Percentiles rank a stretch among this genome's conserved stretches.
Conservation (phyloP, 1,140 invertebrate species). For the Pogonomyrmex barbatus region DNA sequence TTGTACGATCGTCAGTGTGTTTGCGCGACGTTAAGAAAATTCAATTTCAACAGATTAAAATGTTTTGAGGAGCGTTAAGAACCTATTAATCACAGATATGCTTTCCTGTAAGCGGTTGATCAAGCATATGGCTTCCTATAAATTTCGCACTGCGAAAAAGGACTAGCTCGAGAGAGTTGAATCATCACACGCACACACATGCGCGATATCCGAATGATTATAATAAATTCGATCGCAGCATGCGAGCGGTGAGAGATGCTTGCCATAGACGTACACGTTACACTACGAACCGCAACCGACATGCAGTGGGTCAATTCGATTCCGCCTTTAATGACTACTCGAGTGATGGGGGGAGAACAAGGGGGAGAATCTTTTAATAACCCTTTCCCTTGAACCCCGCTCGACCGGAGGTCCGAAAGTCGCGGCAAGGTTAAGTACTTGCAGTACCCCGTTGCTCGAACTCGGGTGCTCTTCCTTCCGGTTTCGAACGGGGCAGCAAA, state of each 20-base stretch:
- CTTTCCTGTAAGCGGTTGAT: conserved; percentile 1
- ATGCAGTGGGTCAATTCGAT: conserved; percentile 63
- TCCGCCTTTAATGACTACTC: conserved; percentile 57
- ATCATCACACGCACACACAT: conserved; percentile 20
- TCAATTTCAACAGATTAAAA: neutral
- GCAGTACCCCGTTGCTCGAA: neutral
- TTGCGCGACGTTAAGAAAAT: neutral
- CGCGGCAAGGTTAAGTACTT: conserved; percentile 65
- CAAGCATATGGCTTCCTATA: conserved; percentile 20
- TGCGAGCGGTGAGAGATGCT: conserved; percentile 35
- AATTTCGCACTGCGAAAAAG: conserved; percentile 30
- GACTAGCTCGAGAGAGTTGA: conserved; percentile 20
- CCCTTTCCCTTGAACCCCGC: conserved; percentile 54
- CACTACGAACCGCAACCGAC: conserved; percentile 38
- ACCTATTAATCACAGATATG: conserved; percentile 13
- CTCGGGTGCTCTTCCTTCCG: conserved; percentile 57
- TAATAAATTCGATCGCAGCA: conserved; percentile 58
- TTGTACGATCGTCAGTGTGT: neutral
- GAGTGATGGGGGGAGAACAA: neutral
- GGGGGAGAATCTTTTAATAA: conserved; percentile 52
- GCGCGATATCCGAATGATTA: conserved; percentile 37
- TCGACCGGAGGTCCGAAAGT: conserved; percentile 62
- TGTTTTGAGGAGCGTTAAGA: neutral
- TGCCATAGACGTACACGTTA: conserved; percentile 21
- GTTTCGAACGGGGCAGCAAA: conserved; percentile 17